Conservation (phyloP, 2,888 invertebrate genomes). For the Hartigia nigra region DNA sequence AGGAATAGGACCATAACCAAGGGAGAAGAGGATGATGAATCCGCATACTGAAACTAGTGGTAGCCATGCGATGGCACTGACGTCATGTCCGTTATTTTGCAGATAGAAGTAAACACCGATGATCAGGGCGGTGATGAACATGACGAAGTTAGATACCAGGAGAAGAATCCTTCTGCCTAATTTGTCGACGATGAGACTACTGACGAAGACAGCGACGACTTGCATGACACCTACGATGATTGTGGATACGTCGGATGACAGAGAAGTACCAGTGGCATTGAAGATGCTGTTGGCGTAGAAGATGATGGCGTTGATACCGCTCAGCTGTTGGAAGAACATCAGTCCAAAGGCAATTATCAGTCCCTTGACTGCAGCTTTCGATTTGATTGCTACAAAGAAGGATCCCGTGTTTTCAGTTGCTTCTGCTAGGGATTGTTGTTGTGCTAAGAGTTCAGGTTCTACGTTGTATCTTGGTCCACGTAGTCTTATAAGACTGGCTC, state of each 20-base stretch:
- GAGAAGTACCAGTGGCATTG: slow-evolving; percentile 70
- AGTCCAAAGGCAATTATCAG: slow-evolving; percentile 79
- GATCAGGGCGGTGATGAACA: slow-evolving; percentile 77
- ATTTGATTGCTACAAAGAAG: slow-evolving; percentile 70
- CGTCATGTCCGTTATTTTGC: slow-evolving; percentile 52
- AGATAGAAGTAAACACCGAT: slow-evolving; percentile 78
- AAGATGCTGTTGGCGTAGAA: slow-evolving; percentile 85
- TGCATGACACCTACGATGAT: slow-evolving; percentile 89
- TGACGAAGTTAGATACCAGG: slow-evolving; percentile 76
- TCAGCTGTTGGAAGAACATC: slow-evolving; percentile 91
- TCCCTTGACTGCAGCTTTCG: slow-evolving; percentile 75
- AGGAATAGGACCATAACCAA: slow-evolving; percentile 90
- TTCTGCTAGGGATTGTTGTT: slow-evolving; percentile 71
- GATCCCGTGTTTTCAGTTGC: slow-evolving; percentile 70
- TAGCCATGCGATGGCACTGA: slow-evolving; percentile 75
- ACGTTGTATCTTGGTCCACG: slow-evolving; percentile 80
- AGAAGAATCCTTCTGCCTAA: slow-evolving; percentile 83
- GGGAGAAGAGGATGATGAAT: slow-evolving; percentile 83
- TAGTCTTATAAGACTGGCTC: slow-evolving; percentile 76
- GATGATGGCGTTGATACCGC: slow-evolving; percentile 86
- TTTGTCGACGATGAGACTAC: slow-evolving; percentile 83
- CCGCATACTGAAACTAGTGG: slow-evolving; percentile 80
- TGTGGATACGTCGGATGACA: slow-evolving; percentile 73
- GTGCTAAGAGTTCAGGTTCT: slow-evolving; percentile 72
- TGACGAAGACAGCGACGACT: slow-evolving; percentile 79